Conservation (phyloP, 2,888 invertebrate species). For the Antheraea yamamai region DNA sequence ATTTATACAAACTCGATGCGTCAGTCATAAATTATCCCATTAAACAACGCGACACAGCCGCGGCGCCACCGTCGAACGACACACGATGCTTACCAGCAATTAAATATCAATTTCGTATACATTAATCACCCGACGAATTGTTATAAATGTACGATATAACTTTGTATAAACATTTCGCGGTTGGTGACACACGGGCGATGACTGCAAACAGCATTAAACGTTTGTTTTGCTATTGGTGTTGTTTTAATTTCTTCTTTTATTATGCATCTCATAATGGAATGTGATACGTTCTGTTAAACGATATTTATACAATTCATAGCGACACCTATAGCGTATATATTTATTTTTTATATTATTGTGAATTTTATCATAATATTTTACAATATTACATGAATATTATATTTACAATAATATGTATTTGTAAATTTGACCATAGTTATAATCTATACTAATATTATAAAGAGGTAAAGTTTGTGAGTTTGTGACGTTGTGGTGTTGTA, state of each 20-base stretch:
- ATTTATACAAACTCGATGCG: constrained; percentile 16
- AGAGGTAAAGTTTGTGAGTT: too few species aligned
- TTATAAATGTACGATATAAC: constrained; percentile 30
- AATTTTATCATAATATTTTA: too few species aligned
- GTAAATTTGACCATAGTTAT: too few species aligned
- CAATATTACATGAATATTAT: too few species aligned
- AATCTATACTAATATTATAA: too few species aligned
- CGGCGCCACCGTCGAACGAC: constrained; percentile 21
- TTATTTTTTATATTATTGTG: too few species aligned
- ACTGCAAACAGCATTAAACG: background rate
- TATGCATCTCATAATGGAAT: background rate
- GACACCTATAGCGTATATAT: too few species aligned
- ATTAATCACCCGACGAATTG: constrained; percentile 67
- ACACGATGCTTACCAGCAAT: constrained; percentile 59
- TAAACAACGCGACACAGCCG: constrained; percentile 40
- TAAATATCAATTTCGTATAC: constrained; percentile 72
- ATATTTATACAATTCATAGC: too few species aligned
- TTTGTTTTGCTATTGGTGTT: background rate
- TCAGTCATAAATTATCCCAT: constrained; percentile 58
- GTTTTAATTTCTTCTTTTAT: background rate
- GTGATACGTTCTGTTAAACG: too few species aligned
- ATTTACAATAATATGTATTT: too few species aligned
- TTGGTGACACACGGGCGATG: background rate
- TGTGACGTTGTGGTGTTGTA: too few species aligned
- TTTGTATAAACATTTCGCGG: background rate